phyloP scores from a whole-genome alignment of 2,797 vertebrate species.

The Clarias laeviceps region DNA sequence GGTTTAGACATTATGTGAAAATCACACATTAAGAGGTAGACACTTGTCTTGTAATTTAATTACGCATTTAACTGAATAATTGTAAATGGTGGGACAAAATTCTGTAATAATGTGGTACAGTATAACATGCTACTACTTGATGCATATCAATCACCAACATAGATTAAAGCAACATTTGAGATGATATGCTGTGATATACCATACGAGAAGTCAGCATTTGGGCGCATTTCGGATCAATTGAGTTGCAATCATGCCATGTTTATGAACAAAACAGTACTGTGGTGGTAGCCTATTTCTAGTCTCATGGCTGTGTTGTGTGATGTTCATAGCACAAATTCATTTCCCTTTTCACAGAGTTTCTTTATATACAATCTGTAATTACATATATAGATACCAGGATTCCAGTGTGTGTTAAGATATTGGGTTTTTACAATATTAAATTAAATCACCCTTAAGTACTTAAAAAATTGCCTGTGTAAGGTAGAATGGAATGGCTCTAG shows the following conservation, averaged over 20 bases:
- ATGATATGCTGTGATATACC: not conserved
- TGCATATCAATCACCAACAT: not conserved
- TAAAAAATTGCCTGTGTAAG: not conserved
- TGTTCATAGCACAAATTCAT: conserved; percentile 39
- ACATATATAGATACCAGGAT: conserved; percentile 22
- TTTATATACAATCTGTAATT: conserved; percentile 24
- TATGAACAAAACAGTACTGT: conserved; percentile 11
- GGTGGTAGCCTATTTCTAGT: conserved; percentile 25
- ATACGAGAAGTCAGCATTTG: not conserved
- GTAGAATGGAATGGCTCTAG: not conserved
- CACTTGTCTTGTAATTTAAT: not conserved
- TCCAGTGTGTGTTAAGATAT: not conserved
- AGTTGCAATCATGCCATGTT: not conserved
- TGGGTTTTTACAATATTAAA: not conserved
- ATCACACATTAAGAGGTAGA: not conserved
- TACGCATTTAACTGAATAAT: not conserved
- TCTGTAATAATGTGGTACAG: not conserved
- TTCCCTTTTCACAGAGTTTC: conserved; percentile 30
- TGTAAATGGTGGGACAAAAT: not conserved
- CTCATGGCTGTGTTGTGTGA: conserved; percentile 34
- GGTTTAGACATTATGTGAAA: not conserved
- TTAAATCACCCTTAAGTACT: not conserved
- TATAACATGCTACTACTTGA: not conserved
- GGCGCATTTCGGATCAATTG: not conserved
- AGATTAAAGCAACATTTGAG: not conserved